Evolutionary conservation across 2,888 invertebrate species (phyloP).

Genomic region (Rhogogaster chlorosoma): DNA sequence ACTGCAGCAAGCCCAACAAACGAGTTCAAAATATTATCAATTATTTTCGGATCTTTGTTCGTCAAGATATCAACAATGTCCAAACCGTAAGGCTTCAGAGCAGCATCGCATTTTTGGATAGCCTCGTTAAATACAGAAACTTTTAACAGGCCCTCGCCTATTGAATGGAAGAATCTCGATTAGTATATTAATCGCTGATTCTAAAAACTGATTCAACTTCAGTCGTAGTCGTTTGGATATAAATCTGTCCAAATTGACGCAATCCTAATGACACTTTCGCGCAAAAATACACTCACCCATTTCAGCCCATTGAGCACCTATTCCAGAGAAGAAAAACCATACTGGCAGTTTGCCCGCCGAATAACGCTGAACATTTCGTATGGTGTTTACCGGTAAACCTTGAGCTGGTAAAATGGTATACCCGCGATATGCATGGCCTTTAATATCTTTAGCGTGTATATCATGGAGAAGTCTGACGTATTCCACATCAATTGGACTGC

Average conservation of each 20-base stretch:
- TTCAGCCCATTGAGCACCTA: conserved; percentile 88
- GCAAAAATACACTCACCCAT: conserved; percentile 68
- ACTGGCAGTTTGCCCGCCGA: conserved; percentile 78
- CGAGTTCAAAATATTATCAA: conserved; percentile 84
- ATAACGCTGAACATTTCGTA: conserved; percentile 1
- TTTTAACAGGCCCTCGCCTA: conserved; percentile 84
- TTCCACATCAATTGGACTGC: conserved; percentile 82
- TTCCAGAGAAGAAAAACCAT: conserved; percentile 87
- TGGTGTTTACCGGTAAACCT: background rate
- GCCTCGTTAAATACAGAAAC: conserved; percentile 83
- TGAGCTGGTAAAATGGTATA: conserved; percentile 81
- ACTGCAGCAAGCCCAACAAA: conserved; percentile 88
- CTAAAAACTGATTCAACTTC: conserved; percentile 56
- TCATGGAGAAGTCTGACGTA: conserved; percentile 81
- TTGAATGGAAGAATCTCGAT: conserved; percentile 73
- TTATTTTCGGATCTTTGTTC: conserved; percentile 81
- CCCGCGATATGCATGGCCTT: conserved; percentile 87
- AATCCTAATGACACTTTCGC: conserved; percentile 76
- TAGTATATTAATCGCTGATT: conserved; percentile 63
- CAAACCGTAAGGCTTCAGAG: conserved; percentile 82
- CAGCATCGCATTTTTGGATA: conserved; percentile 80
- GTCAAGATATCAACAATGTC: conserved; percentile 84
- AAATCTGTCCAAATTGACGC: conserved; percentile 64
- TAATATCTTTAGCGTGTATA: conserved; percentile 79
- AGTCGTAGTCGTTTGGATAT: conserved; percentile 72